Evolutionary conservation across 2,797 vertebrate species (phyloP), one percentile per base, ranked within the genome.

Genomic region (Phaenicophaeus curvirostris): DNA sequence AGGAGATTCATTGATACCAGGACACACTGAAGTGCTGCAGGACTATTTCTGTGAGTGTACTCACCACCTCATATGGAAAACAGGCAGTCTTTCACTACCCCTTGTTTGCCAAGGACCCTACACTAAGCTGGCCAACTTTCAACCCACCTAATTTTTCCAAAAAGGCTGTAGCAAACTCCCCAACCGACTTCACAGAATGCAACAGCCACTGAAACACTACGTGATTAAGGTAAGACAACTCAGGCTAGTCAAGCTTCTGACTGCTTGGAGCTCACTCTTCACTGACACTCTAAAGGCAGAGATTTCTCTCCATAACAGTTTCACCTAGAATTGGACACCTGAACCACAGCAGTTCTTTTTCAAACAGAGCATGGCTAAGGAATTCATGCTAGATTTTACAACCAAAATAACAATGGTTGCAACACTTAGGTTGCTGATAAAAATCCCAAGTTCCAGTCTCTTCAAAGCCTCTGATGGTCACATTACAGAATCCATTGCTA

Each of bases 181-280:
- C n/a, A n/a, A n/a, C n/a, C n/a, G n/a, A n/a, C n/a, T n/a, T n/a
- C 31, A 23, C 0, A 3, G 7, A 58, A 8, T 8, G 15, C 14
- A 39, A 39, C 6, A 23, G 33, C 39, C 25, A 28, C 44, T 54
- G n/a, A 68, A 59, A 35, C n/a, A n/a, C 19, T n/a, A 41, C 18
- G 8, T 2, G 42, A 35, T 28, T 7, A 58, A 50, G 24, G 12
- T 2, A 1, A 51, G 24, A 48, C 0, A 2, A 35, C 74, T 37
- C 12, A 41, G 27, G 28, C 24, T 67, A 46, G 20, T 30, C 35
- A 55, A 63, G 21, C 8, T 28, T 3, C 25, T 35, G 68, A 14
- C 53, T 33, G 13, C 15, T 44, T 6, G 2, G 42, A 57, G 15
- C 35, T 68, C 21, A 7, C 25, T 54, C 37, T 44, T 55, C 28